These are phyloP conservation scores for Spodoptera frugiperda DNA, from an alignment of 1,140 invertebrate species.

Conservation along the genomic window DNA sequence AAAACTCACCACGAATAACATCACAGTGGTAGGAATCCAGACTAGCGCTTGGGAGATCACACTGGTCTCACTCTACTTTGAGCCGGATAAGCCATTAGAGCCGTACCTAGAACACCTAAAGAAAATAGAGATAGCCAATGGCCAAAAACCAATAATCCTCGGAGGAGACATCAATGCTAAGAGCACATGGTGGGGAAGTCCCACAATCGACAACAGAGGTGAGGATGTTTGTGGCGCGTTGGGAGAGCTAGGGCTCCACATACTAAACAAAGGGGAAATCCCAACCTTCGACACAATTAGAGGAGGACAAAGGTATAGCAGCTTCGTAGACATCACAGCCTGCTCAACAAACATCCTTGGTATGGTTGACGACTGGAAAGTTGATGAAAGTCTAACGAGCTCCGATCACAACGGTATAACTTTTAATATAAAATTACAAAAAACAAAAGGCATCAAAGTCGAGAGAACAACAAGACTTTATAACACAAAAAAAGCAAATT, in stretches of 20 bases:
- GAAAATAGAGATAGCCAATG: background rate
- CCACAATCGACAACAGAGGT: slow-evolving; percentile 32
- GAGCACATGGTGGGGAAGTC: slow-evolving; percentile 52
- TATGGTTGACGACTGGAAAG: slow-evolving; percentile 19
- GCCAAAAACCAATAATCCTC: background rate
- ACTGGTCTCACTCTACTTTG: slow-evolving; percentile 38
- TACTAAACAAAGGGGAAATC: slow-evolving; percentile 35
- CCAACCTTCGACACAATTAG: slow-evolving; percentile 51
- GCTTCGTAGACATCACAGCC: slow-evolving; percentile 43
- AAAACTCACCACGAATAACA: slow-evolving; percentile 18
- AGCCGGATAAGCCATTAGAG: background rate
- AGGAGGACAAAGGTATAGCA: background rate
- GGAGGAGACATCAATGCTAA: slow-evolving; percentile 53
- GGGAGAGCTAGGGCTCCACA: slow-evolving; percentile 20
- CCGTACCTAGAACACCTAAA: background rate
- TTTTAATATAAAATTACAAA: slow-evolving; percentile 34
- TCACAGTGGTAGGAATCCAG: slow-evolving; percentile 24
- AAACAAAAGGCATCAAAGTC: slow-evolving; percentile 6
- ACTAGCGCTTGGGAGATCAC: slow-evolving; percentile 26
- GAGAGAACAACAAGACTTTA: slow-evolving; percentile 45
- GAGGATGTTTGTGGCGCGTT: slow-evolving; percentile 2
- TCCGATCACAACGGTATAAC: slow-evolving; percentile 50
- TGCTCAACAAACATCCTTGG: slow-evolving; percentile 16
- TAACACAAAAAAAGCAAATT: slow-evolving; percentile 52
- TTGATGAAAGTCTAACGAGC: background rate